These are phyloP conservation scores for Platycheirus albimanus DNA, from an alignment of 2,888 invertebrate genomes.

Conservation along the genomic window DNA sequence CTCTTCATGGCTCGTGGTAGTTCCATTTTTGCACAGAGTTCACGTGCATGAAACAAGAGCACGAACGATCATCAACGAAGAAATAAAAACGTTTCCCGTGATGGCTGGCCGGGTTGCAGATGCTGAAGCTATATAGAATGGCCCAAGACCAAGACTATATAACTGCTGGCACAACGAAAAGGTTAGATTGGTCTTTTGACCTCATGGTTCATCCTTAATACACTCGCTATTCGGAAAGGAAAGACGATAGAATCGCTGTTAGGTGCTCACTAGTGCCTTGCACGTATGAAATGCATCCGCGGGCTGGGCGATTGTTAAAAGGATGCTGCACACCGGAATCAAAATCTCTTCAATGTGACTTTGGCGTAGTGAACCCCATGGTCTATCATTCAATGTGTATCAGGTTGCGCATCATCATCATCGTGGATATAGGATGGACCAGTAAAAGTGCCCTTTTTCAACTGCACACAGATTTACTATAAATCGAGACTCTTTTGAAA, in stretches of 20 bases:
- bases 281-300: conserved; percentile 68
- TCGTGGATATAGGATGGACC: conserved; percentile 18
- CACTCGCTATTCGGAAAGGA: conserved; percentile 57
- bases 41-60: conserved; percentile 73
- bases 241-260: conserved; percentile 68
- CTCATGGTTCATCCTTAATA: conserved; percentile 73
- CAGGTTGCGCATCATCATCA: conserved; percentile 54
- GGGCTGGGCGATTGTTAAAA: conserved; percentile 51
- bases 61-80: conserved; percentile 69
- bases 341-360: conserved; percentile 55
- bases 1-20: conserved; percentile 43
- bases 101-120: conserved; percentile 9
- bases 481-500: conserved; percentile 7
- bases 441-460: conserved; percentile 58
- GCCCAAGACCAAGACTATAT: conserved; percentile 25
- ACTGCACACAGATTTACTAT: conserved; percentile 4
- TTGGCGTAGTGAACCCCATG: conserved; percentile 43
- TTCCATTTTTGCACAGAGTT: conserved; percentile 40
- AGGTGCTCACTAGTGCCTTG: conserved; percentile 51
- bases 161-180: conserved; percentile 55
- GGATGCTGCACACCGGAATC: conserved; percentile 62
- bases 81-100: conserved; percentile 61
- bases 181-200: conserved; percentile 73
- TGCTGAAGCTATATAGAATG: conserved; percentile 16
- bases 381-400: conserved; percentile 59